These are phyloP conservation scores for Dipus sagitta DNA, from an alignment of 2,797 vertebrate genomes.

Conservation along the genomic window DNA sequence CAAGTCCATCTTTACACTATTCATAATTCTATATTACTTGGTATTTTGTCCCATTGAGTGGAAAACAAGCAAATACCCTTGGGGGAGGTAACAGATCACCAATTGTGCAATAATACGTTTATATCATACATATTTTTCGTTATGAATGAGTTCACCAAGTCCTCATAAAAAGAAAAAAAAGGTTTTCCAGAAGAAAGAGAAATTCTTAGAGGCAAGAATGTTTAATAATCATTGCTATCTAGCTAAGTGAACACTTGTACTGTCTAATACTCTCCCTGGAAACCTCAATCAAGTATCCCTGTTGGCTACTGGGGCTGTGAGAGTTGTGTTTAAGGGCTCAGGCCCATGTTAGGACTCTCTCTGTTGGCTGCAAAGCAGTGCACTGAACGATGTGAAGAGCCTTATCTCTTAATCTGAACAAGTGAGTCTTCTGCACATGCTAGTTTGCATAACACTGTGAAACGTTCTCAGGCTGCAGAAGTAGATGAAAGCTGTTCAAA, in stretches of 20 bases:
- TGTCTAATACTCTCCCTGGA: neutral
- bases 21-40: neutral
- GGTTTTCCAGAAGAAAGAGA: neutral
- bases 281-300: neutral
- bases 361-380: neutral
- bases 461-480: neutral
- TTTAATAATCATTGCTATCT: neutral
- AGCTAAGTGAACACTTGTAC: neutral
- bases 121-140: neutral
- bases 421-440: neutral
- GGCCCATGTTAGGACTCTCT: neutral
- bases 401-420: neutral
- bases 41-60: neutral
- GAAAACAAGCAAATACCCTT: neutral
- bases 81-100: neutral
- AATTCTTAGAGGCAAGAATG: constrained; percentile 15
- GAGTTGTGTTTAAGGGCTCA: neutral
- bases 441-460: neutral
- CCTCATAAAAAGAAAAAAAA: neutral
- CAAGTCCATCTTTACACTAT: neutral
- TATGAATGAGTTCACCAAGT: neutral
- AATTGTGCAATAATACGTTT: neutral
- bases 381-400: neutral
- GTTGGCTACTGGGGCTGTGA: neutral
- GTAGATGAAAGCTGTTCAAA: neutral